Evolutionary conservation across 92 coral and sea anemone genomes (phyloP).

Genomic region (Umimayanthus kanabou): DNA sequence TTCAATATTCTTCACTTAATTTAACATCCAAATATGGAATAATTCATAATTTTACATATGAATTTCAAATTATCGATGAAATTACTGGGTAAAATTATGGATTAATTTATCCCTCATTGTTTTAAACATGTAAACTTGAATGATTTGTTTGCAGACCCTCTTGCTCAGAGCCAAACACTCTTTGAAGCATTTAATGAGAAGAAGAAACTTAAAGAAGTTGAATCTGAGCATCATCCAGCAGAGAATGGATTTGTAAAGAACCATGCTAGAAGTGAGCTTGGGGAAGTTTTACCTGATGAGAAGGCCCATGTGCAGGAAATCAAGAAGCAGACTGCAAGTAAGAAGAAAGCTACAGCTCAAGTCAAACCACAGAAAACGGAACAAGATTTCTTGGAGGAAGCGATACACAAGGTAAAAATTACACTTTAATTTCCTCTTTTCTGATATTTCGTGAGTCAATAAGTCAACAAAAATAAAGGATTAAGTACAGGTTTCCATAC

Average conservation of each 20-base stretch:
- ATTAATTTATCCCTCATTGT: no score
- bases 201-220: slow-evolving; percentile 39
- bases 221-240: slow-evolving; percentile 11
- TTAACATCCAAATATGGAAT: no score
- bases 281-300: slow-evolving; percentile 6
- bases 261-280: slow-evolving; percentile 39
- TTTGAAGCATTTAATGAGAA: slow-evolving; percentile 73
- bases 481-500: no score
- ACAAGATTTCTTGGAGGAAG: slow-evolving; percentile 67
- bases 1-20: no score
- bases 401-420: slow-evolving; percentile 58
- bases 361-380: slow-evolving; percentile 75
- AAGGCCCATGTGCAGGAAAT: slow-evolving; percentile 48
- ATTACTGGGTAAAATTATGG: no score
- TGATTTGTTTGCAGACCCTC: slow-evolving; percentile 64
- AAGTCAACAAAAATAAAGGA: no score
- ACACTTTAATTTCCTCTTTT: no score
- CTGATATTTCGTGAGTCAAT: no score
- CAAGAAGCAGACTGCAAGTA: slow-evolving; percentile 10
- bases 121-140: neutral
- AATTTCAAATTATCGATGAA: no score
- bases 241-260: slow-evolving; percentile 48
- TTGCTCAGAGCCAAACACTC: slow-evolving; percentile 81
- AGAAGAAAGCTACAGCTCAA: slow-evolving; percentile 57
- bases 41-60: no score